Conservation (phyloP, 2,888 invertebrate species). For the Plebejus melissa region DNA sequence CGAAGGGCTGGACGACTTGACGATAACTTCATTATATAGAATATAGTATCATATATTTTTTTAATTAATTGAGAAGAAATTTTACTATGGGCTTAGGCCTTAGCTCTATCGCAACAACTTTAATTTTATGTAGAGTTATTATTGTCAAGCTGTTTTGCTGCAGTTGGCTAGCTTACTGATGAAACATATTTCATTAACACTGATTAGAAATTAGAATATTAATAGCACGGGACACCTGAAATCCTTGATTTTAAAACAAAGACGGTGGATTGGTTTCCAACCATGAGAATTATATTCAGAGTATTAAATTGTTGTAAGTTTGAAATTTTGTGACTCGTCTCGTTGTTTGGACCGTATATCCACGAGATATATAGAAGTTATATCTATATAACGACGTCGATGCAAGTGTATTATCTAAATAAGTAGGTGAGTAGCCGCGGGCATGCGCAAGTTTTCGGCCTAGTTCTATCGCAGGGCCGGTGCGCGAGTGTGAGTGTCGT, state of each 20-base stretch:
- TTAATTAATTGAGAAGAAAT: too few species aligned
- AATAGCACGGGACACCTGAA: neutral
- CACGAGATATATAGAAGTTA: neutral
- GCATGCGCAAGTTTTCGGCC: constrained; percentile 65
- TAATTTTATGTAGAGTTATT: neutral
- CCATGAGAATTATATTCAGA: too few species aligned
- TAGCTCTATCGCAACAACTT: neutral
- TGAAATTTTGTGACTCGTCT: too few species aligned
- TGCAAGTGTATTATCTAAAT: constrained; percentile 27
- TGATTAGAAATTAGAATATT: neutral
- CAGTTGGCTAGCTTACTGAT: too few species aligned
- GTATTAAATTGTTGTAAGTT: too few species aligned
- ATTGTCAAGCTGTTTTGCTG: too few species aligned
- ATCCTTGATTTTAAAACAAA: neutral
- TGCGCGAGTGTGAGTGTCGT: constrained; percentile 39
- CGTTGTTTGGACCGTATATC: neutral
- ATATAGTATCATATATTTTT: too few species aligned
- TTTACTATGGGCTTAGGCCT: too few species aligned
- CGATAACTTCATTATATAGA: too few species aligned
- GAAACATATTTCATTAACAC: too few species aligned
- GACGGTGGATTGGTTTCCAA: too few species aligned
- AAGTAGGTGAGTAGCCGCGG: constrained; percentile 40
- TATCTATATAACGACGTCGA: neutral
- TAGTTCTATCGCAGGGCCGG: constrained; percentile 54
- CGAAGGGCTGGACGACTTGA: too few species aligned